Conservation (phyloP, 2,888 invertebrate genomes). For the Phengaris alcon region DNA sequence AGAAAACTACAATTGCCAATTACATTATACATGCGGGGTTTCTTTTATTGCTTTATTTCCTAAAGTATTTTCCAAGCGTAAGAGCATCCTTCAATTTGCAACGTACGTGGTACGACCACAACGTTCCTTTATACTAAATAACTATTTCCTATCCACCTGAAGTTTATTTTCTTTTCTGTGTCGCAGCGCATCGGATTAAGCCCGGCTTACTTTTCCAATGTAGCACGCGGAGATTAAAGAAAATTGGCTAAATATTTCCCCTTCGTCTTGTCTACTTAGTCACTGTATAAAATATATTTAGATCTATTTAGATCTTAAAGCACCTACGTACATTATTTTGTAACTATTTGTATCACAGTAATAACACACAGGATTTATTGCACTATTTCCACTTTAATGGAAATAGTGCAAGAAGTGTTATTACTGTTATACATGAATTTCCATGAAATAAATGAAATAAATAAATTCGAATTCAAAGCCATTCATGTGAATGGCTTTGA, state of each 20-base stretch:
- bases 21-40: constrained; percentile 13
- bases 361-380: too few species aligned
- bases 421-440: too few species aligned
- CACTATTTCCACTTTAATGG: too few species aligned
- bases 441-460: too few species aligned
- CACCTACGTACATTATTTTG: constrained; percentile 20
- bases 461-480: too few species aligned
- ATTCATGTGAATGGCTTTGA: too few species aligned
- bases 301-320: constrained; percentile 30
- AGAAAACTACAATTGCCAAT: constrained; percentile 26
- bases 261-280: constrained; percentile 33
- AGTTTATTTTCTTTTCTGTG: constrained; percentile 49
- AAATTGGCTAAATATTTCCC: constrained; percentile 52
- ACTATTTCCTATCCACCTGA: constrained; percentile 42
- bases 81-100: constrained; percentile 33
- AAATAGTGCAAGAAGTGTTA: too few species aligned
- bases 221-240: constrained; percentile 49
- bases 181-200: constrained; percentile 53
- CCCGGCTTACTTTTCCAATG: constrained; percentile 46
- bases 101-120: constrained; percentile 34
- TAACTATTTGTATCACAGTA: background rate
- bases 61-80: constrained; percentile 21
- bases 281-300: constrained; percentile 32
- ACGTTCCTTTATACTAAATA: constrained; percentile 38
- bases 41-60: constrained; percentile 24